Conservation (phyloP, 2,797 vertebrate species). For the Crenuchus spilurus region DNA sequence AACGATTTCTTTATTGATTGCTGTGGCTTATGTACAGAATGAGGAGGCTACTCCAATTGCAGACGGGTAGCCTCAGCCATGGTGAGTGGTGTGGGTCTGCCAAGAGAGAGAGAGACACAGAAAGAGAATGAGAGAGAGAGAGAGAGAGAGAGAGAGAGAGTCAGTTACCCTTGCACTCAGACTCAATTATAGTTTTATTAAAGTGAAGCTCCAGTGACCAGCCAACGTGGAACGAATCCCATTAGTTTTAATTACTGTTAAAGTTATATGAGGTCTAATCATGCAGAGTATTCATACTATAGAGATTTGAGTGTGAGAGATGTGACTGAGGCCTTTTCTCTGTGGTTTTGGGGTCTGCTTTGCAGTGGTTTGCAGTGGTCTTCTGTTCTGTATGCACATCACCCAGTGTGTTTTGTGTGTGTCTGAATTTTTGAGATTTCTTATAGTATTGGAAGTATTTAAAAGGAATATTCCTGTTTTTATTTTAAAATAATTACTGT, state of each 20-base stretch:
- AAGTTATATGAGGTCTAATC: background rate
- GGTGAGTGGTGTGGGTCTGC: conserved; percentile 45
- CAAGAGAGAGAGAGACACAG: background rate
- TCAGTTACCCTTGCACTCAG: conserved; percentile 32
- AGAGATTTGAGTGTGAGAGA: conserved; percentile 26
- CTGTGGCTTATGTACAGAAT: conserved; percentile 47
- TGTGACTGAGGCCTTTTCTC: background rate
- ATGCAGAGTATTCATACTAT: background rate
- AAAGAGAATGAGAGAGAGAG: conserved; percentile 15
- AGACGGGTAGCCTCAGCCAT: conserved; percentile 44
- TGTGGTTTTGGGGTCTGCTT: conserved; percentile 16
- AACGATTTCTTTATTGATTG: conserved; percentile 38
- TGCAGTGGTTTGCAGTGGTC: conserved; percentile 53
- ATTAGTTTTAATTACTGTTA: background rate
- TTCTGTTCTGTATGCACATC: conserved; percentile 1
- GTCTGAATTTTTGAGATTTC: conserved; percentile 22
- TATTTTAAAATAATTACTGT: background rate
- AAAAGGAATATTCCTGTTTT: background rate
- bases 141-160: conserved; percentile 10
- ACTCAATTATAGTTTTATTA: background rate
- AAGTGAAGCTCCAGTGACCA: background rate
- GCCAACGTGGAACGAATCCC: background rate
- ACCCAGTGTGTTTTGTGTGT: conserved; percentile 11
- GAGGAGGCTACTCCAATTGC: conserved; percentile 40
- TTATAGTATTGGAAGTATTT: background rate